These are phyloP conservation scores for Protodeltote pygarga DNA, from an alignment of 2,888 invertebrate species.

Conservation along the genomic window DNA sequence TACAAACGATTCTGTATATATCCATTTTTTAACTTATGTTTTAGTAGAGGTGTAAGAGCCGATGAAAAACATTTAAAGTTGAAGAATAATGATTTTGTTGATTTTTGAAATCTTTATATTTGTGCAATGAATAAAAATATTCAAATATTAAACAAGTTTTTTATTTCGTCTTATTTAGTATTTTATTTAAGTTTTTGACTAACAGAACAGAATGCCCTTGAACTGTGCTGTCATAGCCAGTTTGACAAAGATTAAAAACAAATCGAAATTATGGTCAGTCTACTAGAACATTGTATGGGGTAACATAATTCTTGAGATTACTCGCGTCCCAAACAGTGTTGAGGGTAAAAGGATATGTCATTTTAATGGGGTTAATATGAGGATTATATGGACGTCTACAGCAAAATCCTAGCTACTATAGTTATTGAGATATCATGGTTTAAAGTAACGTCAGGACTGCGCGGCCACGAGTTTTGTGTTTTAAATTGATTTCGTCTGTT, in stretches of 20 bases:
- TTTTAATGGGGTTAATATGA: slow-evolving; percentile 22
- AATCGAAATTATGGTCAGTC: slow-evolving; percentile 23
- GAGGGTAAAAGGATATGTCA: slow-evolving; percentile 22
- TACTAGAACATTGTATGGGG: slow-evolving; percentile 24
- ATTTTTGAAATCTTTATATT: slow-evolving; percentile 27
- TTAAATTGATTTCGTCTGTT: slow-evolving; percentile 21
- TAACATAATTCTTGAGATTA: slow-evolving; percentile 18
- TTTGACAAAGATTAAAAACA: slow-evolving; percentile 27
- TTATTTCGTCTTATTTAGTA: slow-evolving; percentile 23
- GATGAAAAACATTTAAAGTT: slow-evolving; percentile 26
- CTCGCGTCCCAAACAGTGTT: slow-evolving; percentile 15
- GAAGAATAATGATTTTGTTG: slow-evolving; percentile 27
- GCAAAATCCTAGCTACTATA: slow-evolving; percentile 22
- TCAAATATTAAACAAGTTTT: slow-evolving; percentile 23
- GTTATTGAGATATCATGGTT: slow-evolving; percentile 23
- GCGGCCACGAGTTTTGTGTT: slow-evolving; percentile 23
- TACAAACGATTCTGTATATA: slow-evolving; percentile 21
- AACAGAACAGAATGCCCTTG: slow-evolving; percentile 25
- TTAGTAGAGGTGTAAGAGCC: slow-evolving; percentile 29
- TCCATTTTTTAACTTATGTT: slow-evolving; percentile 29
- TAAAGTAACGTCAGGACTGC: slow-evolving; percentile 24
- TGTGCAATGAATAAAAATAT: slow-evolving; percentile 28
- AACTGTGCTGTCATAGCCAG: slow-evolving; percentile 26
- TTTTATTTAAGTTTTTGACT: slow-evolving; percentile 24
- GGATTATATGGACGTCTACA: slow-evolving; percentile 23